A percentile compares a stretch with the other conserved stretches of the same genome.
Evolutionary conservation across 2,113 vertebrate genomes (phyloP).

Genomic region (Scomber scombrus): DNA sequence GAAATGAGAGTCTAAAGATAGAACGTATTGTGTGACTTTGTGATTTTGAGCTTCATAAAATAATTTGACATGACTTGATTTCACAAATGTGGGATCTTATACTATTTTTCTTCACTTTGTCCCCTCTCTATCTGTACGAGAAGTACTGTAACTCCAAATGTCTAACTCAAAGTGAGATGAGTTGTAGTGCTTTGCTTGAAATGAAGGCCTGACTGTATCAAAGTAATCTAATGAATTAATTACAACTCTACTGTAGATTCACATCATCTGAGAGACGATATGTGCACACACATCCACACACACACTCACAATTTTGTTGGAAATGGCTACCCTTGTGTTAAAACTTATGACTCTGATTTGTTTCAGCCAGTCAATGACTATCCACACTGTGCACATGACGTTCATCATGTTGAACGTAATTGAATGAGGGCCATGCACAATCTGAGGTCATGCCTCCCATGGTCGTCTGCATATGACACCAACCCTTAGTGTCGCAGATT

Average conservation of each 20-base stretch:
- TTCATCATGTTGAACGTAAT: slow-evolving; percentile 46
- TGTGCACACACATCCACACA: slow-evolving; percentile 5
- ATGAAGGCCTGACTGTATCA: neutral
- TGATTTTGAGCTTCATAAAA: no score
- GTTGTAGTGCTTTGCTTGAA: no score
- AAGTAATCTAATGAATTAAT: slow-evolving; percentile 12
- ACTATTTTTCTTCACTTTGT: no score
- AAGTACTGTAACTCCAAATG: no score
- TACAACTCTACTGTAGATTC: neutral
- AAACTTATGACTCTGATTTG: slow-evolving; percentile 70
- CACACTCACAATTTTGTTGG: slow-evolving; percentile 16
- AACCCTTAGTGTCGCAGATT: slow-evolving; percentile 7
- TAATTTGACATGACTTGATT: no score
- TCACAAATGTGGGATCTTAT: no score
- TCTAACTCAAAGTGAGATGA: no score
- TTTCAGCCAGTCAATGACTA: slow-evolving; percentile 51
- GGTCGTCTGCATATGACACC: slow-evolving; percentile 41
- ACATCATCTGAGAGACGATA: slow-evolving; percentile 18
- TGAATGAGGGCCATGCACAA: slow-evolving; percentile 15
- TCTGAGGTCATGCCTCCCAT: slow-evolving; percentile 21
- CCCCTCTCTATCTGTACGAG: no score
- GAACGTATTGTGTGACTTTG: no score
- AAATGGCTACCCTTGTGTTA: slow-evolving; percentile 23
- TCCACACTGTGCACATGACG: slow-evolving; percentile 67
- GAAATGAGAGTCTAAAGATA: no score